Percentiles rank a stretch among this genome's conserved stretches.
These are phyloP conservation scores for Cydia strobilella DNA, from an alignment of 1,140 invertebrate species.

Conservation along the genomic window DNA sequence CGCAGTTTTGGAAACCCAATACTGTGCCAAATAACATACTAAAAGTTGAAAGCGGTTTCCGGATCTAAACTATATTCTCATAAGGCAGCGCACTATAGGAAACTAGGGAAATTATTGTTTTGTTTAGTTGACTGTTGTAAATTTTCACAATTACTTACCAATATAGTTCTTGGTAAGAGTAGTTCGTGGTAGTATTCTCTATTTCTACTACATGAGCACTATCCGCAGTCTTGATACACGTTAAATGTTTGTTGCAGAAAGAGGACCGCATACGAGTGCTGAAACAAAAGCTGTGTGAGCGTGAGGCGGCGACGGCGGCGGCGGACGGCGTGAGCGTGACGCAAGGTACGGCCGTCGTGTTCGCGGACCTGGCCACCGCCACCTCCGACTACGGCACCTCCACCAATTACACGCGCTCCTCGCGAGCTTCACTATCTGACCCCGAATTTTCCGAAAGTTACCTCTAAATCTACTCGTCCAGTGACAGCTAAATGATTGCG, in stretches of 20 bases:
- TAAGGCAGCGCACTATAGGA: no score
- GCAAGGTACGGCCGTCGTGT: slow-evolving; percentile 76
- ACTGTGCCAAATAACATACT: no score
- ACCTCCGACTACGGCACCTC: slow-evolving; percentile 87
- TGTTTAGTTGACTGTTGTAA: no score
- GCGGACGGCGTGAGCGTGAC: slow-evolving; percentile 74
- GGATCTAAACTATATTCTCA: no score
- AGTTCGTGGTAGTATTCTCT: no score
- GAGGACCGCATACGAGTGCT: slow-evolving; percentile 92
- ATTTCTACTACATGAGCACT: no score
- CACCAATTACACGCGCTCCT: slow-evolving; percentile 86
- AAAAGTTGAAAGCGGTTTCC: no score
- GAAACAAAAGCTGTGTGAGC: slow-evolving; percentile 88
- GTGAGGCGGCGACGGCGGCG: slow-evolving; percentile 83
- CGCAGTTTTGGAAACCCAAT: no score
- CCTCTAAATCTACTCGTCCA: slow-evolving; percentile 81
- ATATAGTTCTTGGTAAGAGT: no score
- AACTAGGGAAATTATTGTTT: no score
- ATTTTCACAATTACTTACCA: no score
- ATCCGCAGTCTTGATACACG: not conserved
- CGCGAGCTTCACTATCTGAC: slow-evolving; percentile 89
- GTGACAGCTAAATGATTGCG: not conserved
- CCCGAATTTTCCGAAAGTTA: slow-evolving; percentile 94
- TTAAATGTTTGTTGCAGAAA: slow-evolving; percentile 83
- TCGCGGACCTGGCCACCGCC: slow-evolving; percentile 87